phyloP scores from a whole-genome alignment of 2,113 vertebrate genomes.

The Nesogale talazaci region DNA sequence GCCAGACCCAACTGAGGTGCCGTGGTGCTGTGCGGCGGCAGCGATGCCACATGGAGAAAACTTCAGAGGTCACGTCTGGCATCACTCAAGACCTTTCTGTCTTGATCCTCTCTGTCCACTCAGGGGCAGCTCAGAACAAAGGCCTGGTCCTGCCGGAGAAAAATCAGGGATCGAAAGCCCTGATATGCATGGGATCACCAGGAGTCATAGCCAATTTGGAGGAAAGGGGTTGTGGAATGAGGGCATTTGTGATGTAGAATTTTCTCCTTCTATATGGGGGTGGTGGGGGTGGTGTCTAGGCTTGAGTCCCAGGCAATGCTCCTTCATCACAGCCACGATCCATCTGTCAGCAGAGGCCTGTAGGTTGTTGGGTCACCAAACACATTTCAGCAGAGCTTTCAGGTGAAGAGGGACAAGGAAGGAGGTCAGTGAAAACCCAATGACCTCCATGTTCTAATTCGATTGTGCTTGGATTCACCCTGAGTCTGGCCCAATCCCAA shows the following conservation, averaged over 20 bases:
- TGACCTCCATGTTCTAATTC: not conserved
- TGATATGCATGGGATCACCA: too few species aligned
- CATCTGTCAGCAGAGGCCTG: not conserved
- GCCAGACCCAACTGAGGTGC: slow-evolving; percentile 36
- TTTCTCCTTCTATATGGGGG: not conserved
- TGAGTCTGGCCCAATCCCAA: not conserved
- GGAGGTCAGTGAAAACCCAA: not conserved
- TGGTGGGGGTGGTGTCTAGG: not conserved
- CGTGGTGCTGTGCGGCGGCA: not conserved
- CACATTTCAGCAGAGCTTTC: not conserved
- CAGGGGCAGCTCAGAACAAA: not conserved
- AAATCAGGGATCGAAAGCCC: not conserved
- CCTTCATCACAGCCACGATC: not conserved
- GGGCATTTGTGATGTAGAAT: not conserved
- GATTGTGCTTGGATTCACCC: not conserved
- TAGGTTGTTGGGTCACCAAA: not conserved
- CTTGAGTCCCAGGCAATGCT: not conserved
- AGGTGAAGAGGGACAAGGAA: not conserved
- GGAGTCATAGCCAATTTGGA: not conserved
- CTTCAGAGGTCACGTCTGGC: slow-evolving; percentile 28
- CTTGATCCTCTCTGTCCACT: not conserved
- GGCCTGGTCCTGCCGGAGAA: not conserved
- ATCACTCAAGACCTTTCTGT: not conserved
- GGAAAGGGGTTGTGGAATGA: not conserved
- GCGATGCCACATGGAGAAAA: not conserved